Evolutionary conservation across 1,140 invertebrate genomes (phyloP), one percentile per base, ranked within the genome.

Genomic region (Epicauta chinensis): DNA sequence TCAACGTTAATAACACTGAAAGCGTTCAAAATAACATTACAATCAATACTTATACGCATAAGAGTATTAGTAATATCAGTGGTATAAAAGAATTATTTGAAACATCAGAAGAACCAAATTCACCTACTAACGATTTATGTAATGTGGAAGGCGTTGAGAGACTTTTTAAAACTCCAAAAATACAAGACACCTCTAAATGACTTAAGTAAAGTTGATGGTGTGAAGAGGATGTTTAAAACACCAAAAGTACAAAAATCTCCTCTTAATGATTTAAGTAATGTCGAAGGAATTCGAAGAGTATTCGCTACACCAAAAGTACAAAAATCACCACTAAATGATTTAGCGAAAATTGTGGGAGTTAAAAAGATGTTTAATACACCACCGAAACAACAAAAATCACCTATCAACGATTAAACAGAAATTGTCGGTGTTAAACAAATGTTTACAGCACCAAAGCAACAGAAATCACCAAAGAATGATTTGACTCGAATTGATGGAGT

Each of bases 251-350:
- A 30, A 41, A 66, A 65, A 17, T 67, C 62, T 2, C 70, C 68
- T 0, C 66, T 61, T 54, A 71, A 71, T 39, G 64, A 66, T 39
- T 56, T 73, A 32, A 66, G 58, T 3, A 64, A 74, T 41, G 62
- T 73, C 9, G 68, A 63, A 31, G 59, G 65, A 11, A 50, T 69
- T 1, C 64, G 60, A 44, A 62, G 47, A 52, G 23, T 68, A 2
- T 30, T 67, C n/a, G 55, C 39, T 16, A 64, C 62, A 16, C 65
- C 67, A 0, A 57, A 49, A 52, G 15, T 37, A 12, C 46, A 47
- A 11, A 68, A 66, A 44, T 60, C 61, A 7, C 66, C 67, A 1
- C 68, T 60, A 32, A 74, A 75, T 43, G 73, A 77, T 52, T 49
- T 75, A 29, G 68, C 63, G 3, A 61, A 75, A 23, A 62, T 74